Percentiles rank a stretch among this genome's conserved stretches.
These are phyloP conservation scores for Drosophila ercepeae DNA, from an alignment of 1,140 invertebrate genomes.

Conservation along the genomic window DNA sequence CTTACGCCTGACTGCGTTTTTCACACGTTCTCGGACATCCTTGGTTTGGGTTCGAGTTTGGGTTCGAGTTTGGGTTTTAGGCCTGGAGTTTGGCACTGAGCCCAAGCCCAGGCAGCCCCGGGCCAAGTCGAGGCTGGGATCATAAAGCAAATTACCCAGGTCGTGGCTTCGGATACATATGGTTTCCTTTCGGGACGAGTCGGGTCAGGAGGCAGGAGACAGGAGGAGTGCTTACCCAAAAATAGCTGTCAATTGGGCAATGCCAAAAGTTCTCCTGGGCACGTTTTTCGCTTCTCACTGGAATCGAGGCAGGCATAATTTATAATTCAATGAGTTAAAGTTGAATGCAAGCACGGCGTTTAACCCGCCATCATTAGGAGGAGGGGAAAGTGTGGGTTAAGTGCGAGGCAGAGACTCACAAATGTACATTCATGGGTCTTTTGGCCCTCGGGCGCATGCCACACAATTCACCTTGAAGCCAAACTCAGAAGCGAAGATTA, in stretches of 20 bases:
- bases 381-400: slow-evolving; percentile 17
- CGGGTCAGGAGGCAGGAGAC: not conserved
- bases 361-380: slow-evolving; percentile 52
- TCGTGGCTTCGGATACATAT: slow-evolving; percentile 48
- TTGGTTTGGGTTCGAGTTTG: slow-evolving; percentile 9
- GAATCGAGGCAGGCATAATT: slow-evolving; percentile 61
- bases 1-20: slow-evolving; percentile 76
- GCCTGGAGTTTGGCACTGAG: slow-evolving; percentile 20
- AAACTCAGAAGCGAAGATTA: slow-evolving; percentile 81
- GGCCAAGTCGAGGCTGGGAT: slow-evolving; percentile 42
- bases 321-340: slow-evolving; percentile 82
- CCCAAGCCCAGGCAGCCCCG: slow-evolving; percentile 19
- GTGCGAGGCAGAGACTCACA: slow-evolving; percentile 11
- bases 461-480: slow-evolving; percentile 79
- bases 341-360: slow-evolving; percentile 68
- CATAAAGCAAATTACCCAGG: slow-evolving; percentile 75
- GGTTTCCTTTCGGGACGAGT: slow-evolving; percentile 4
- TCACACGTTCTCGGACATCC: slow-evolving; percentile 68
- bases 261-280: slow-evolving; percentile 68
- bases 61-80: slow-evolving; percentile 6
- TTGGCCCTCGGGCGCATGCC: slow-evolving; percentile 73
- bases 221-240: slow-evolving; percentile 15
- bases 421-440: slow-evolving; percentile 7
- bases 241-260: slow-evolving; percentile 74
- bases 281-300: slow-evolving; percentile 39